Conservation (phyloP, 2,797 vertebrate species). For the Limnodromus scolopaceus region DNA sequence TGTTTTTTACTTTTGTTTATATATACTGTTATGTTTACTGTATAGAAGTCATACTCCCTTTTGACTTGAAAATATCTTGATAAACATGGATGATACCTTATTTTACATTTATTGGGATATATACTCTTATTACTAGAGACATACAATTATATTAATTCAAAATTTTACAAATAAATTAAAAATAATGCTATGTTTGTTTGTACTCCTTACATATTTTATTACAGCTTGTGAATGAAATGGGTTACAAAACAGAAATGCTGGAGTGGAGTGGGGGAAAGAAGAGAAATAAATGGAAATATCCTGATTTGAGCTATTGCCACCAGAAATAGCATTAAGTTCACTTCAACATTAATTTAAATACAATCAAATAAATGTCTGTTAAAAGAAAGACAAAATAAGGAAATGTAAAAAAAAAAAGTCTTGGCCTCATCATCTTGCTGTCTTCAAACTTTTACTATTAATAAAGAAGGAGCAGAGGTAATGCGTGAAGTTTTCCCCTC, state of each 20-base stretch:
- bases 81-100: accelerated
- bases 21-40: neutral
- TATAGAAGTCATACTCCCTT: neutral
- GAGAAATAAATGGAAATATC: neutral
- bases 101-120: neutral
- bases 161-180: neutral
- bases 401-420: neutral
- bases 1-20: neutral
- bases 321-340: neutral
- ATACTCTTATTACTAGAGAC: neutral
- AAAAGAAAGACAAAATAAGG: slow-evolving; percentile 2
- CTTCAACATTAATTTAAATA: neutral
- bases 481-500: neutral
- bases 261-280: neutral
- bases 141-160: neutral
- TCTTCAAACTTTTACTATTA: neutral
- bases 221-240: neutral
- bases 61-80: neutral
- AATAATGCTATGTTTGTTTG: neutral
- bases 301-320: neutral
- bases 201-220: neutral
- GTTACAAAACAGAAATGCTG: neutral
- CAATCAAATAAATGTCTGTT: neutral
- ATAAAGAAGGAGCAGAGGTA: neutral
- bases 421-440: neutral